phyloP scores from a whole-genome alignment of 2,888 invertebrate species.

The Nomada ferruginata region DNA sequence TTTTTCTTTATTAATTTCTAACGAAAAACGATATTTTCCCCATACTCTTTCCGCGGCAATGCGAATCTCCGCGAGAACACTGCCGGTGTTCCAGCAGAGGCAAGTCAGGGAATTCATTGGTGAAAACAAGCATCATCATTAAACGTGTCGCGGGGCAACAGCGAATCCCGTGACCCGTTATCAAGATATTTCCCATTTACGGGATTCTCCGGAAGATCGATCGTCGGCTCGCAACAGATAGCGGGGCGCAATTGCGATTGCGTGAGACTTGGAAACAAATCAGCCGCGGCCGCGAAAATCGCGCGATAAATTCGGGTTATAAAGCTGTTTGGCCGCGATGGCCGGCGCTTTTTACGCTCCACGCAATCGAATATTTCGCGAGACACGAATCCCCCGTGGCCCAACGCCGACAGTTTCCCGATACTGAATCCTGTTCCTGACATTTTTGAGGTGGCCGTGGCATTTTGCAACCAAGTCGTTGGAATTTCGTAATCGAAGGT shows the following conservation, averaged over 20 bases:
- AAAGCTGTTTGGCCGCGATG: constrained; percentile 54
- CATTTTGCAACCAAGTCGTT: too few relatives aligned
- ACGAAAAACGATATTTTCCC: too few relatives aligned
- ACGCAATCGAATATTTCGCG: not conserved
- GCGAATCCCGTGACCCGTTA: constrained; percentile 22
- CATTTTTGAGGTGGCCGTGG: too few relatives aligned
- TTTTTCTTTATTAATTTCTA: too few relatives aligned
- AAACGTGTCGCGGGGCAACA: not conserved
- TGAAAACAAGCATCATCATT: not conserved
- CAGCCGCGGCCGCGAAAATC: constrained; percentile 55
- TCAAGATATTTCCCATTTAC: constrained; percentile 25
- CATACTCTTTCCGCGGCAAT: too few relatives aligned
- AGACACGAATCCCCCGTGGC: too few relatives aligned
- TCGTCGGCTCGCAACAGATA: constrained; percentile 39
- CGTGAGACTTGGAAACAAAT: constrained; percentile 58
- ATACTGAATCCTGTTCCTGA: too few relatives aligned
- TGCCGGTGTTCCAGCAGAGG: too few relatives aligned
- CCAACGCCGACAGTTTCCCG: too few relatives aligned
- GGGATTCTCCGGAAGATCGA: constrained; percentile 45
- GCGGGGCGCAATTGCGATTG: constrained; percentile 49
- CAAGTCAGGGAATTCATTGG: not conserved
- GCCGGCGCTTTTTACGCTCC: constrained; percentile 29
- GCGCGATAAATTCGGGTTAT: constrained; percentile 57
- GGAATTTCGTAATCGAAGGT: too few relatives aligned
- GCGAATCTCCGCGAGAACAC: too few relatives aligned